phyloP scores from a whole-genome alignment of 2,113 vertebrate genomes.

The Castor canadensis region DNA sequence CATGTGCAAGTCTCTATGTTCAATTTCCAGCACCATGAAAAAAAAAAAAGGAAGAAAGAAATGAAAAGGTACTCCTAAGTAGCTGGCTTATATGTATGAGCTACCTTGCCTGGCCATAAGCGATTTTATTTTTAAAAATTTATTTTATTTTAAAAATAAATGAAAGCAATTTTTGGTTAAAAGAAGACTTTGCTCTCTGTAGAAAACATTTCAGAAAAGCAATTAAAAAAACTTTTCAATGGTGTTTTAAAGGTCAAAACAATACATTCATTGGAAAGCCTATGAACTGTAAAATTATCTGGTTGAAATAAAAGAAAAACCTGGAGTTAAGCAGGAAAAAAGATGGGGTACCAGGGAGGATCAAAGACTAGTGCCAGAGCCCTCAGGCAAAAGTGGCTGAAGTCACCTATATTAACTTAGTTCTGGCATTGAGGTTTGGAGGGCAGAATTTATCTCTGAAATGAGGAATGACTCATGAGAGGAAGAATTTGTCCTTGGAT shows the following conservation, averaged over 20 bases:
- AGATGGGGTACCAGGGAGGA: neutral
- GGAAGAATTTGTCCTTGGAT: neutral
- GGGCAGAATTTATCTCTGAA: conserved; percentile 15
- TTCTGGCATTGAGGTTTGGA: neutral
- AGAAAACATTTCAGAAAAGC: conserved; percentile 31
- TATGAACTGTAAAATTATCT: neutral
- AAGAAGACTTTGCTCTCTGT: neutral
- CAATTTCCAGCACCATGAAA: neutral
- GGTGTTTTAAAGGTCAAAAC: neutral
- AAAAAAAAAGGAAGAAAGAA: no score
- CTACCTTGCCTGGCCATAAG: no score
- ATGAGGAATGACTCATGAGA: neutral
- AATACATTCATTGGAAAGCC: neutral
- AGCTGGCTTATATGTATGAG: no score
- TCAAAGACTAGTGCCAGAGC: neutral
- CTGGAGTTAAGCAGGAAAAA: neutral
- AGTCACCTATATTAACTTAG: neutral
- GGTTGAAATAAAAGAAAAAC: neutral
- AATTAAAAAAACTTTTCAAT: neutral
- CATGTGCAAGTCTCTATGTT: neutral
- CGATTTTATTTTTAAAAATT: no score
- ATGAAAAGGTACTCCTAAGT: no score
- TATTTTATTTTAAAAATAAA: no score
- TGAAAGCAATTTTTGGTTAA: neutral
- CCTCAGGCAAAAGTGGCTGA: neutral